These are phyloP conservation scores for Tetragonula clypearis DNA, from an alignment of 1,140 invertebrate genomes.

Conservation along the genomic window DNA sequence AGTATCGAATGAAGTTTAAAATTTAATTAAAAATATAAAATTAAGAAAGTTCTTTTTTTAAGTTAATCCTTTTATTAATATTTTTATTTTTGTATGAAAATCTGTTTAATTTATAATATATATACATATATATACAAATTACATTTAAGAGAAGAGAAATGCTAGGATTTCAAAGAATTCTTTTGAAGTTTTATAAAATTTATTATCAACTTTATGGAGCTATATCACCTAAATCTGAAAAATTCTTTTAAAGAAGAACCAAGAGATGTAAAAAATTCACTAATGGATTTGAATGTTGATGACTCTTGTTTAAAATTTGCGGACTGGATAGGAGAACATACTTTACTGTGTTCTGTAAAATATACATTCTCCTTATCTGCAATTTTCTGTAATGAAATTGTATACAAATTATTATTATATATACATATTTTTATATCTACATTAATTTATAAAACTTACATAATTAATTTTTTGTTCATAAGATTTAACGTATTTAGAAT, in stretches of 20 bases:
- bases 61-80: too few relatives aligned
- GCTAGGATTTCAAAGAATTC: background rate
- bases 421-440: background rate
- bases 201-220: background rate
- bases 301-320: slow-evolving; percentile 31
- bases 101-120: background rate
- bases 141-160: background rate
- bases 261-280: slow-evolving; percentile 57
- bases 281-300: slow-evolving; percentile 48
- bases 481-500: slow-evolving; percentile 25
- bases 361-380: slow-evolving; percentile 35
- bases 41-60: too few relatives aligned
- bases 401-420: background rate
- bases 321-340: slow-evolving; percentile 8
- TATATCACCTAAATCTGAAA: slow-evolving; percentile 55
- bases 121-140: background rate
- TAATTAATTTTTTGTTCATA: slow-evolving; percentile 37
- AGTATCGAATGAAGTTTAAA: too few relatives aligned
- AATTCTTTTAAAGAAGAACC: slow-evolving; percentile 59
- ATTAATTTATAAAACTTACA: slow-evolving; percentile 21
- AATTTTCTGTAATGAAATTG: slow-evolving; percentile 41
- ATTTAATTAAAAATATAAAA: too few relatives aligned
- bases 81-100: too few relatives aligned
- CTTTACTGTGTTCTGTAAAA: background rate
- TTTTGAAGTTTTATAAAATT: background rate